These are phyloP conservation scores for Phthorimaea operculella DNA, from an alignment of 1,140 invertebrate species.

Conservation along the genomic window DNA sequence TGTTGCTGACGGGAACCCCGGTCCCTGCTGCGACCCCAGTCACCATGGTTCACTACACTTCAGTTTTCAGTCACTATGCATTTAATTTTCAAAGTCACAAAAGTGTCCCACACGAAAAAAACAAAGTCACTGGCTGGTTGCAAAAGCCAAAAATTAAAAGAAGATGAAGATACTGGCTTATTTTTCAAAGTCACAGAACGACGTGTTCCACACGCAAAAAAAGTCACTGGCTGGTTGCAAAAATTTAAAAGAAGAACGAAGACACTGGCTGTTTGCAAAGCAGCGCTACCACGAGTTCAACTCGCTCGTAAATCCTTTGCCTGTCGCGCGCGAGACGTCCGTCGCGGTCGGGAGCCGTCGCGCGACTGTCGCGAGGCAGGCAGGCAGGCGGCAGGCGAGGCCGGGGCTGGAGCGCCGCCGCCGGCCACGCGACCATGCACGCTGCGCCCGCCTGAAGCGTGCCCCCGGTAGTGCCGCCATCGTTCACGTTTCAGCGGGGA, in stretches of 20 bases:
- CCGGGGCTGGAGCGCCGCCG: slow-evolving; percentile 12
- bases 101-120: no score
- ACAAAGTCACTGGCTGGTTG: no score
- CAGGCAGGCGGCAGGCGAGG: slow-evolving; percentile 10
- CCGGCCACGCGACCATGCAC: slow-evolving; percentile 29
- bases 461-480: slow-evolving; percentile 25
- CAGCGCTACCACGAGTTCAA: no score
- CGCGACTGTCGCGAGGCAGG: slow-evolving; percentile 1
- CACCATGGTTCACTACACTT: slow-evolving; percentile 24
- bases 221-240: no score
- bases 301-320: no score
- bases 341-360: slow-evolving; percentile 28
- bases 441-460: slow-evolving; percentile 12
- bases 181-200: no score
- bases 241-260: no score
- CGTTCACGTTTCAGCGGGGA: neutral
- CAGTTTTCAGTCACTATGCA: slow-evolving; percentile 32
- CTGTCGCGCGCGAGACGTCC: slow-evolving; percentile 22
- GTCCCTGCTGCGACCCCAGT: slow-evolving; percentile 44
- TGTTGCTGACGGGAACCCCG: slow-evolving; percentile 30
- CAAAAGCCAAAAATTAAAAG: no score
- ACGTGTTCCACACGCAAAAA: no score
- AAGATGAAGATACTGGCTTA: no score
- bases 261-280: no score
- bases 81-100: slow-evolving; percentile 5